Conservation (phyloP, 2,113 vertebrate genomes). For the Bubalus kerabau region DNA sequence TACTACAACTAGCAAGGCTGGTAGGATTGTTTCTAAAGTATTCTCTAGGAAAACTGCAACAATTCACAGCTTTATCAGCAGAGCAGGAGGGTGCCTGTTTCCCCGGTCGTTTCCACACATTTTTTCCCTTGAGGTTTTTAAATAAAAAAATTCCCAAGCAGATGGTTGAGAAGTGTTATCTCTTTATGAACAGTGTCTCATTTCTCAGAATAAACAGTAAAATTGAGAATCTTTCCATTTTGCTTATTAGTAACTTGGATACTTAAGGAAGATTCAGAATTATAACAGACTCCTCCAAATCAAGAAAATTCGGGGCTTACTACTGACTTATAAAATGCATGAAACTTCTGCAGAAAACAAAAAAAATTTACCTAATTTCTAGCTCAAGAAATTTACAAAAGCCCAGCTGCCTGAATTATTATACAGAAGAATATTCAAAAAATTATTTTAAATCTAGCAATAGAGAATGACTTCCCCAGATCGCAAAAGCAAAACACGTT, state of each 20-base stretch:
- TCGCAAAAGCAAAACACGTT: not conserved
- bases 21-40: not conserved
- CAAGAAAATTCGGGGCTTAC: not conserved
- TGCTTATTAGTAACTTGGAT: not conserved
- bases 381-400: not conserved
- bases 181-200: not conserved
- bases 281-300: not conserved
- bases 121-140: not conserved
- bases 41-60: not conserved
- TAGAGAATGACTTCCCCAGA: not conserved
- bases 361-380: not conserved
- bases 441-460: not conserved
- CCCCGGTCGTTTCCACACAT: not conserved
- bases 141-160: not conserved
- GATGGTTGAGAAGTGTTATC: not conserved
- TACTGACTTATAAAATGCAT: not conserved
- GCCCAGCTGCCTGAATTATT: not conserved
- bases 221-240: not conserved
- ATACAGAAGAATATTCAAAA: not conserved
- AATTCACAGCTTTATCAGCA: not conserved
- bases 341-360: not conserved
- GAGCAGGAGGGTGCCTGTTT: not conserved
- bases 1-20: rapidly evolving
- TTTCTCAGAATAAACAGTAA: not conserved
- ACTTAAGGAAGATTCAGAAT: not conserved